Percentiles rank a stretch among this genome's conserved stretches.
Conservation (phyloP, 2,888 invertebrate species). For the Pachydiplax longipennis region DNA sequence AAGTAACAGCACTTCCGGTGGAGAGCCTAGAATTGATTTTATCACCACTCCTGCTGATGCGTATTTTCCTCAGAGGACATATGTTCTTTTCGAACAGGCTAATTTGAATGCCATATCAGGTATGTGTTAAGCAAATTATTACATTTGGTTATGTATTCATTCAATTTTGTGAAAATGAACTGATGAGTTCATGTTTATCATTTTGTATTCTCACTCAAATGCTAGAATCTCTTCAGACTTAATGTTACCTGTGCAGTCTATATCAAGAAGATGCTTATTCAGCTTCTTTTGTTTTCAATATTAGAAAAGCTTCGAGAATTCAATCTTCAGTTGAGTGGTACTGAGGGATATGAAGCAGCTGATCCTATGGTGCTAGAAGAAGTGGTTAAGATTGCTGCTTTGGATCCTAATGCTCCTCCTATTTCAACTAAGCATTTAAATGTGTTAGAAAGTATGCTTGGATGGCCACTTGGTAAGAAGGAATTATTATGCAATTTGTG, state of each 20-base stretch:
- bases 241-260: background rate
- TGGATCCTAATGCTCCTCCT: slow-evolving; percentile 62
- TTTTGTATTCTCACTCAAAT: background rate
- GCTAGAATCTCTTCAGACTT: background rate
- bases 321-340: slow-evolving; percentile 60
- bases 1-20: background rate
- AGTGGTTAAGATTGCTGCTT: slow-evolving; percentile 70
- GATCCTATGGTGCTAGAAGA: slow-evolving; percentile 67
- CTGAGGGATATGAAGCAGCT: slow-evolving; percentile 60
- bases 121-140: slow-evolving; percentile 61
- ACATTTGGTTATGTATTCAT: background rate
- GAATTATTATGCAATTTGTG: no score
- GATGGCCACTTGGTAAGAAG: slow-evolving; percentile 75
- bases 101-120: slow-evolving; percentile 77
- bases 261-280: background rate
- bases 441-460: slow-evolving; percentile 68
- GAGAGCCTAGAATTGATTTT: background rate
- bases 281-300: background rate
- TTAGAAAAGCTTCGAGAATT: slow-evolving; percentile 67
- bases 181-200: background rate
- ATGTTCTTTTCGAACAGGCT: slow-evolving; percentile 79
- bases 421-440: slow-evolving; percentile 56
- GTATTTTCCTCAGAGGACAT: slow-evolving; percentile 64
- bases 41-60: slow-evolving; percentile 47
- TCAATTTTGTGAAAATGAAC: background rate